Conservation (phyloP, 2,888 invertebrate genomes). For the Troides aeacus region DNA sequence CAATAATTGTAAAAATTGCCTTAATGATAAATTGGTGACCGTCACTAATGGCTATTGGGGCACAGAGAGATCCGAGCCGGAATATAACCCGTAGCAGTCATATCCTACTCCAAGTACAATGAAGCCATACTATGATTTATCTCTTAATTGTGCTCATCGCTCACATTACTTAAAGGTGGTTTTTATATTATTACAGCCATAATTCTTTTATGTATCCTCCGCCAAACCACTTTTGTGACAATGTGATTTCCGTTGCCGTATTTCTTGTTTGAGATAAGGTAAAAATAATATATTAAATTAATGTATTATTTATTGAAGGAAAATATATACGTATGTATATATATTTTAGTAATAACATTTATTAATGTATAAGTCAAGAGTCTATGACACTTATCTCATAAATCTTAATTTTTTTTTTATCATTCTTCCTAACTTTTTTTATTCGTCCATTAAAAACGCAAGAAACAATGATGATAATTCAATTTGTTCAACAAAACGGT, state of each 20-base stretch:
- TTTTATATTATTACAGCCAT: constrained; percentile 60
- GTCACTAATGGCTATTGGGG: constrained; percentile 71
- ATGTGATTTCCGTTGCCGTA: constrained; percentile 30
- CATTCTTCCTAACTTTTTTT: constrained; percentile 3
- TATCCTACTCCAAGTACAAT: constrained; percentile 75
- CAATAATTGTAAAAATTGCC: constrained; percentile 79
- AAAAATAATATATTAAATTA: constrained; percentile 4
- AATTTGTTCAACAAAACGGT: constrained; percentile 26
- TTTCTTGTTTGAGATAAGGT: constrained; percentile 16
- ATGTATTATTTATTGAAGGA: constrained; percentile 8
- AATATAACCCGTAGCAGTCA: constrained; percentile 68
- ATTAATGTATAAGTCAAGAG: constrained; percentile 18
- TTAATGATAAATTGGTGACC: constrained; percentile 80
- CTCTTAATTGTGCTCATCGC: constrained; percentile 67
- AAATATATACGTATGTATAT: constrained; percentile 9
- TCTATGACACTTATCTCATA: constrained; percentile 7
- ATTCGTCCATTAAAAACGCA: constrained; percentile 17
- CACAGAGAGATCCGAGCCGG: constrained; percentile 64
- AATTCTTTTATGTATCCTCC: constrained; percentile 53
- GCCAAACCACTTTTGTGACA: constrained; percentile 37
- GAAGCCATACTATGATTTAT: constrained; percentile 73
- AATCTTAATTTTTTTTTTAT: neutral
- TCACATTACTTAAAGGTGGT: constrained; percentile 59
- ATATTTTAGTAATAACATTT: constrained; percentile 14
- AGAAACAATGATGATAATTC: constrained; percentile 26